phyloP scores from a whole-genome alignment of 2,797 vertebrate genomes.

The Pangasius krempfi region DNA sequence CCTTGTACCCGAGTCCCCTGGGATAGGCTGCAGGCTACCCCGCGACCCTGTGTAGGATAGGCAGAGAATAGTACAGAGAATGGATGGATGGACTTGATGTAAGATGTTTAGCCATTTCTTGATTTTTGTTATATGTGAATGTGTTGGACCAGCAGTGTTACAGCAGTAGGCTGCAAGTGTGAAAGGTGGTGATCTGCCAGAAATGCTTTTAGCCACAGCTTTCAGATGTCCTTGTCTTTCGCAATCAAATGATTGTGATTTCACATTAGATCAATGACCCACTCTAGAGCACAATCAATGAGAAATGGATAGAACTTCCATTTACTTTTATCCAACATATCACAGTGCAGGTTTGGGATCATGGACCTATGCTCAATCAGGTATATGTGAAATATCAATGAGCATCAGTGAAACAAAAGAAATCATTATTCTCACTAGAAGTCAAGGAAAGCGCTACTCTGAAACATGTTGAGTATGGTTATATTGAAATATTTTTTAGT shows the following conservation, averaged over 20 bases:
- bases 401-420: not conserved
- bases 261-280: conserved; percentile 11
- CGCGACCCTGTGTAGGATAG: too few species aligned
- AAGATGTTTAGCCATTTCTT: not conserved
- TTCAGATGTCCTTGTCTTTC: not conserved
- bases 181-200: not conserved
- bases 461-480: not conserved
- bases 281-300: not conserved
- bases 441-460: not conserved
- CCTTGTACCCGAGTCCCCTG: too few species aligned
- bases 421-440: not conserved
- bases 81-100: not conserved
- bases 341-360: not conserved
- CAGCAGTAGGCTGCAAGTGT: not conserved
- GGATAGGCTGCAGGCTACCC: too few species aligned
- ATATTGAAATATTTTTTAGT: not conserved
- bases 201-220: not conserved
- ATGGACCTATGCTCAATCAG: not conserved
- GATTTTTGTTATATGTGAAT: not conserved
- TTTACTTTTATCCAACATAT: not conserved
- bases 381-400: not conserved
- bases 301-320: not conserved
- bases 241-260: not conserved
- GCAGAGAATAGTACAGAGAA: too few species aligned
- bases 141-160: not conserved